Evolutionary conservation across 1,140 invertebrate genomes (phyloP), one percentile per base, ranked within the genome.

Genomic region (Drosophila asahinai): DNA sequence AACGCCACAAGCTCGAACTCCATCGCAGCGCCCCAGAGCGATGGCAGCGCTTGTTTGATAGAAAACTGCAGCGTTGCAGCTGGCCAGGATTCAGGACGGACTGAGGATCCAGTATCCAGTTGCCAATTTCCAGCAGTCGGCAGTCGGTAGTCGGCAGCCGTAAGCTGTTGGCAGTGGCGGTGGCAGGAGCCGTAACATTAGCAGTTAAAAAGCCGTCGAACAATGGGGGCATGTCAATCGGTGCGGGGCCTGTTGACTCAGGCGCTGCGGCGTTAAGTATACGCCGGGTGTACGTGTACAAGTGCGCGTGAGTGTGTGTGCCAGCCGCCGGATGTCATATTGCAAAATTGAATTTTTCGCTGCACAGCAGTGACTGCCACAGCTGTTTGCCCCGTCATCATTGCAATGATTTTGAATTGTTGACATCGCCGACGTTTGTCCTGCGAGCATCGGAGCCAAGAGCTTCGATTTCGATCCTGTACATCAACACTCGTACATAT

Each of bases 341-440:
- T 84, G 84, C 81, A 89, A 89, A 89, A 89, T 89, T 89, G 84
- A 89, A 90, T 89, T 89, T 89, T 89, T 89, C 62, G 81, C 67
- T 86, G 78, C 71, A 80, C 52, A 57, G 62, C 78, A 71, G 49
- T 72, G 71, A 68, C 71, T 74, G 67, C 71, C 61, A 52, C 83
- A 81, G 81, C 81, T 89, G 83, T 89, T 89, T 89, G 86, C 81
- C 78, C 80, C 86, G 84, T 89, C 84, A 89, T 89, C 86, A 84
- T 52, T 78, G 84, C 84, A 71, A 89, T 89, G 86, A 84, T 89
- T 90, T 84, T 84, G 84, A 84, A 89, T 84, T 90, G 84, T 89
- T 86, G 83, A 87, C 83, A 87, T 87, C 78, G 57, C 36, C 43
- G 40, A 60, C 64, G 65, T 76, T 36, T 47, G 62, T 58, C 73